Percentiles rank a stretch among this genome's conserved stretches.
Conservation (phyloP, 2,113 vertebrate species). For the Xiphias gladius region DNA sequence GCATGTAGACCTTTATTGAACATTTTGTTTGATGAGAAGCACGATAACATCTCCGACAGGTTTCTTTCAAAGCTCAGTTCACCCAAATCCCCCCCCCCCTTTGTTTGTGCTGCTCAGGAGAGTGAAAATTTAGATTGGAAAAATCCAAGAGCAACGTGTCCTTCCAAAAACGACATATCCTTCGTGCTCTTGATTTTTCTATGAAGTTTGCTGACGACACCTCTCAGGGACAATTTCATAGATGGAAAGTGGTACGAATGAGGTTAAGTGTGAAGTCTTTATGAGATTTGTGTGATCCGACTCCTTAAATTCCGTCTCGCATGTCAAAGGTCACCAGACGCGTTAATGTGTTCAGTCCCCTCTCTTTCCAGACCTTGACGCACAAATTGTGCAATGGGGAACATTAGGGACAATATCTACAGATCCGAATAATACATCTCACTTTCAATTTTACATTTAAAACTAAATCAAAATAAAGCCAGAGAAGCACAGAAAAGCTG, state of each 20-base stretch:
- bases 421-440: constrained; percentile 4
- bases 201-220: background rate
- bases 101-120: background rate
- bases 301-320: constrained; percentile 20
- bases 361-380: constrained; percentile 13
- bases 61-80: no score
- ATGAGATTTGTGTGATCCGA: constrained; percentile 14
- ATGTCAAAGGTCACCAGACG: constrained; percentile 61
- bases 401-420: constrained; percentile 8
- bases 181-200: background rate
- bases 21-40: background rate
- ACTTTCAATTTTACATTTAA: constrained; percentile 23
- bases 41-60: no score
- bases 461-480: background rate
- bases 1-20: background rate
- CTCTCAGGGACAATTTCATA: background rate
- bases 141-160: background rate
- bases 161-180: background rate
- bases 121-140: background rate
- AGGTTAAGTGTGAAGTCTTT: constrained; percentile 13
- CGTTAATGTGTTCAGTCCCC: constrained; percentile 31
- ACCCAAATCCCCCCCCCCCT: no score
- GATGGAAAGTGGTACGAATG: background rate
- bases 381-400: background rate
- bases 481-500: constrained; percentile 6